Percentiles rank a stretch among this genome's conserved stretches.
Evolutionary conservation across 2,113 vertebrate species (phyloP).

Genomic region (Tetrao urogallus): DNA sequence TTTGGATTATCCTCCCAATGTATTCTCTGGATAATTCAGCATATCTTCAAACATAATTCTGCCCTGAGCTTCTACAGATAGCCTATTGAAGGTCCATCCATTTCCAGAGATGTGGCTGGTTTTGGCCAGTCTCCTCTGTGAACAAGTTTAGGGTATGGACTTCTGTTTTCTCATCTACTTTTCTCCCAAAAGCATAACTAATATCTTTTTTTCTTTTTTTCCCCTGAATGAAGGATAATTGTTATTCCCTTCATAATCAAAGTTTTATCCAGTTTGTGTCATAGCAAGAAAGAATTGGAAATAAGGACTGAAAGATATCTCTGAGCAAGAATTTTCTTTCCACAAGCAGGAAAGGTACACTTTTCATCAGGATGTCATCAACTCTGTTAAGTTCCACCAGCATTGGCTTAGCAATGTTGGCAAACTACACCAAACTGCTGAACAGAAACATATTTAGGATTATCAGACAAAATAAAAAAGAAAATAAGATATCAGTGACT

Average conservation of each 20-base stretch:
- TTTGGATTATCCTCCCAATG: background rate
- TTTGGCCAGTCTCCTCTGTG: background rate
- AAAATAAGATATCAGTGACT: background rate
- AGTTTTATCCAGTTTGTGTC: background rate
- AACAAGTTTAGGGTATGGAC: background rate
- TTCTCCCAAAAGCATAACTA: background rate
- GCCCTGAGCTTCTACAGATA: background rate
- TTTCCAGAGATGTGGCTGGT: background rate
- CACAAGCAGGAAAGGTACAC: background rate
- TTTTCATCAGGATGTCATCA: background rate
- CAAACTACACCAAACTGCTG: background rate
- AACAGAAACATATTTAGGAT: background rate
- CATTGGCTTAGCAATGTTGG: fast-evolving
- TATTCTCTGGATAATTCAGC: background rate
- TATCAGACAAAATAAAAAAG: background rate
- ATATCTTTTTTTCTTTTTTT: background rate
- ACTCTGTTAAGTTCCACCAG: background rate
- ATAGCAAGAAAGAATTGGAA: background rate
- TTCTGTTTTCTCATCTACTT: background rate
- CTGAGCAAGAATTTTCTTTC: background rate
- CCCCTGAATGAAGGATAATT: background rate
- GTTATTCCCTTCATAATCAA: background rate
- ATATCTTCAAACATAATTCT: background rate
- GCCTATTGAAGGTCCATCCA: background rate
- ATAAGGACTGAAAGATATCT: background rate